Base-by-base conservation (phyloP, 2,797 vertebrate genomes). In the Urophycis tenuis region DNA sequence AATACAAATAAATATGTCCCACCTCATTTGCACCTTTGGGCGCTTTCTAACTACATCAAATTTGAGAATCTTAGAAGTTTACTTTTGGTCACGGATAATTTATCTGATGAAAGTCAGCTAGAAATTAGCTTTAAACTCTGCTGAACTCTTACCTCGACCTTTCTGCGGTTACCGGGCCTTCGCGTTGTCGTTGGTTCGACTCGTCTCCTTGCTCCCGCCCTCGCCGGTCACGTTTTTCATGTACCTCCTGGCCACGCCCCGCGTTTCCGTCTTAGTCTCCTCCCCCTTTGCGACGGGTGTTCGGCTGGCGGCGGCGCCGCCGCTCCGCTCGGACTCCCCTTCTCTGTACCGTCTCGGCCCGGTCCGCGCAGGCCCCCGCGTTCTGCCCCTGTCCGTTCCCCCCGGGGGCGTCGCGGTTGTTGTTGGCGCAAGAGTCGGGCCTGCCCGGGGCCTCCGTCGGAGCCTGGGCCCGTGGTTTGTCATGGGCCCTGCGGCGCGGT, bases 181-280 rank as follows among this genome's bases (percentile, higher is more conserved):
- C 73, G 76, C 0, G 77, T 74, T 74, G 33, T 91, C 90, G 60
- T 41, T 81, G 77, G 82, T 4, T 64, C 78, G 81, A 78, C 34
- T 75, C 35, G 88, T 89, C 45, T 89, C 88, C 70, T 75, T 83
- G 2, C 76, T 81, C 81, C 77, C 87, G 6, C 87, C 91, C 81
- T 88, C 87, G 75, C 86, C 88, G 85, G 84, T 91, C 79, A 90
- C 80, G 78, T 88, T 92, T 81, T 85, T 92, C 82, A 88, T 83
- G 83, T 88, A 89, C 5, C 84, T 85, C 73, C 91, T 91, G 2
- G 88, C 80, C 79, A 91, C 84, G 45, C 80, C 82, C 82, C 83
- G 89, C 5, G 75, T 79, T 45, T 87, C 85, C 1, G 75, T 80
- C 60, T 71, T 81, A 3, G 73, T 78, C 41, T 85, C 85, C 45